Conservation (phyloP, 1,140 invertebrate genomes). For the Spodoptera frugiperda region DNA sequence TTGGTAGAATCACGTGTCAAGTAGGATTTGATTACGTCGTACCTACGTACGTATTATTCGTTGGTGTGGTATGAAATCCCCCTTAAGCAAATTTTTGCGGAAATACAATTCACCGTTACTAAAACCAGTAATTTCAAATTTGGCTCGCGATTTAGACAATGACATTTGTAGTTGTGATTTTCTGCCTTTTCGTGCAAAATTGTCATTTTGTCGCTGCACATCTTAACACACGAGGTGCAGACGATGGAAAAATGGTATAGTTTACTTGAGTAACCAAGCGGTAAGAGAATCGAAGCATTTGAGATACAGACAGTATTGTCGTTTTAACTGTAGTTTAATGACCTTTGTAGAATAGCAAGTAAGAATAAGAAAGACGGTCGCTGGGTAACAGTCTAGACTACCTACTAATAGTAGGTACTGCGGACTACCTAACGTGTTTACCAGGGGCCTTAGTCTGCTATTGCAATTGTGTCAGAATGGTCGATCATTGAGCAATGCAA, state of each 20-base stretch:
- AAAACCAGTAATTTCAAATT: not conserved
- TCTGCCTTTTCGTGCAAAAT: not conserved
- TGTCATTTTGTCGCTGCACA: not conserved
- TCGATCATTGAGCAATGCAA: too few relatives aligned
- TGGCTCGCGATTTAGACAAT: not conserved
- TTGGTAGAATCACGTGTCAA: too few relatives aligned
- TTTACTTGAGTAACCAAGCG: conserved; percentile 9
- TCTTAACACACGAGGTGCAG: not conserved
- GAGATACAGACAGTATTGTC: not conserved
- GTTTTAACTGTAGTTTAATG: not conserved
- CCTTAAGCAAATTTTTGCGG: too few relatives aligned
- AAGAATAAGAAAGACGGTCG: too few relatives aligned
- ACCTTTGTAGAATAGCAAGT: not conserved
- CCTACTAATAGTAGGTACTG: too few relatives aligned
- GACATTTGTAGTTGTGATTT: not conserved
- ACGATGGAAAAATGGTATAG: conserved; percentile 10
- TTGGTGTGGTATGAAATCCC: too few relatives aligned
- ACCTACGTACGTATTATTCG: too few relatives aligned
- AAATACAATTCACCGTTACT: not conserved
- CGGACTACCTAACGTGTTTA: too few relatives aligned
- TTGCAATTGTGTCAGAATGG: too few relatives aligned
- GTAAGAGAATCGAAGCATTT: conserved; percentile 3
- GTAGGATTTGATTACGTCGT: too few relatives aligned
- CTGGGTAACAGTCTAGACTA: too few relatives aligned
- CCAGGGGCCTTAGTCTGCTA: too few relatives aligned